phyloP scores from a whole-genome alignment of 2,797 vertebrate species.

The Buphagus erythrorhynchus region DNA sequence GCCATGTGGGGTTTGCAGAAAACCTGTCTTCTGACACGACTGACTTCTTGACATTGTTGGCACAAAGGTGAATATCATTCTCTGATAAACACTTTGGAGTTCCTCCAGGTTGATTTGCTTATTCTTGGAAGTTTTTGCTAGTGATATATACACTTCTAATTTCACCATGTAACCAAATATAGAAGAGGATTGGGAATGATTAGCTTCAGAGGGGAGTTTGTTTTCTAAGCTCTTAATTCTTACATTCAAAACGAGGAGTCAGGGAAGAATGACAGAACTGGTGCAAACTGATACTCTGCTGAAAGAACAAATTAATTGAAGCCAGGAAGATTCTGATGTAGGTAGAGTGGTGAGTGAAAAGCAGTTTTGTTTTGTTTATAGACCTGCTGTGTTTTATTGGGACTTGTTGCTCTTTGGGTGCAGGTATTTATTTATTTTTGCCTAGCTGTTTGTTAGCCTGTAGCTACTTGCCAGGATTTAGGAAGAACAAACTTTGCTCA shows the following conservation, averaged over 20 bases:
- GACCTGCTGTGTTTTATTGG: not conserved
- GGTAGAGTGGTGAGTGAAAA: not conserved
- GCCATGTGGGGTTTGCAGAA: not conserved
- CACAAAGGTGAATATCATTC: not conserved
- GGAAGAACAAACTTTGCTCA: not conserved
- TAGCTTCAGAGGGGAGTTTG: not conserved
- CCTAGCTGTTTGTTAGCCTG: not conserved
- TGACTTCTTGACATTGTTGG: not conserved
- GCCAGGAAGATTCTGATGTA: not conserved
- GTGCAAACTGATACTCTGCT: not conserved
- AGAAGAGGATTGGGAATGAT: not conserved
- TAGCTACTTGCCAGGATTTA: not conserved
- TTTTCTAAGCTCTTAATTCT: not conserved
- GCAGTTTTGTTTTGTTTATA: not conserved
- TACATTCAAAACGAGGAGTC: not conserved
- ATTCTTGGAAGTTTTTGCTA: not conserved
- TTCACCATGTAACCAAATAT: not conserved
- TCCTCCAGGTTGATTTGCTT: not conserved
- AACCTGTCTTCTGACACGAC: not conserved
- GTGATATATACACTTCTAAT: not conserved
- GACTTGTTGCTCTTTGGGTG: not conserved
- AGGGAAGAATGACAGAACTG: not conserved
- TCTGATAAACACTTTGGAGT: not conserved
- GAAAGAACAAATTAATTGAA: not conserved
- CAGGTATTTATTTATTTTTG: not conserved